These are phyloP conservation scores for Megaceryle alcyon DNA, from an alignment of 2,797 vertebrate genomes.

Conservation along the genomic window DNA sequence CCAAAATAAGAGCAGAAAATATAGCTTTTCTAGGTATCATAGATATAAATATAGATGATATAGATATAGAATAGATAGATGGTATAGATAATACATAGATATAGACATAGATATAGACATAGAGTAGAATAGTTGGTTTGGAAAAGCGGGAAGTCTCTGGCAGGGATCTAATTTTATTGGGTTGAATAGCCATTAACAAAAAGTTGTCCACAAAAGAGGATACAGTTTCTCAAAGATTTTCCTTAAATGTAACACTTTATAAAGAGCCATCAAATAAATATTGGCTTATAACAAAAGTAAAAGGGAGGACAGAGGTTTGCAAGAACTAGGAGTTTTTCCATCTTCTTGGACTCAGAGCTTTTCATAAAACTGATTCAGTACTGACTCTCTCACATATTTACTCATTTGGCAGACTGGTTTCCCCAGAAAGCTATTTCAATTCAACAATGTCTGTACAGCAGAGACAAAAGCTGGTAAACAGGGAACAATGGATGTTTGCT, in stretches of 20 bases:
- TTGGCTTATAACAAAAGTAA: neutral
- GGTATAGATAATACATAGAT: no score
- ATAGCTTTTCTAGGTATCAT: neutral
- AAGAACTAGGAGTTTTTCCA: constrained; percentile 8
- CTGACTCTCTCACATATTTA: constrained; percentile 30
- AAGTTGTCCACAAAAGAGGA: neutral
- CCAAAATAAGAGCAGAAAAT: neutral
- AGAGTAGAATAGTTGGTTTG: neutral
- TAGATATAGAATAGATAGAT: no score
- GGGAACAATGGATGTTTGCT: constrained; percentile 13
- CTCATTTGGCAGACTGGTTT: constrained; percentile 49
- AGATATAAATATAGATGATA: neutral
- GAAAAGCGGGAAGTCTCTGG: neutral
- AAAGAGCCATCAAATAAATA: neutral
- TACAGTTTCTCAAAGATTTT: neutral
- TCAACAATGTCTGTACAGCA: constrained; percentile 35
- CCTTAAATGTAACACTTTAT: neutral
- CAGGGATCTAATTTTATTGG: neutral
- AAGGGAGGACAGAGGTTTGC: neutral
- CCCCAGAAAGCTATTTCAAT: constrained; percentile 42
- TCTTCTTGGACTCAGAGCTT: neutral
- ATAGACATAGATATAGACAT: no score
- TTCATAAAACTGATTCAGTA: constrained; percentile 43
- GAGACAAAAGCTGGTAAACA: constrained; percentile 49
- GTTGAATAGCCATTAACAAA: constrained; percentile 24